These are phyloP conservation scores for human (Homo sapiens) DNA, from an alignment of 2,113 vertebrate genomes.

Conservation along the genomic window DNA sequence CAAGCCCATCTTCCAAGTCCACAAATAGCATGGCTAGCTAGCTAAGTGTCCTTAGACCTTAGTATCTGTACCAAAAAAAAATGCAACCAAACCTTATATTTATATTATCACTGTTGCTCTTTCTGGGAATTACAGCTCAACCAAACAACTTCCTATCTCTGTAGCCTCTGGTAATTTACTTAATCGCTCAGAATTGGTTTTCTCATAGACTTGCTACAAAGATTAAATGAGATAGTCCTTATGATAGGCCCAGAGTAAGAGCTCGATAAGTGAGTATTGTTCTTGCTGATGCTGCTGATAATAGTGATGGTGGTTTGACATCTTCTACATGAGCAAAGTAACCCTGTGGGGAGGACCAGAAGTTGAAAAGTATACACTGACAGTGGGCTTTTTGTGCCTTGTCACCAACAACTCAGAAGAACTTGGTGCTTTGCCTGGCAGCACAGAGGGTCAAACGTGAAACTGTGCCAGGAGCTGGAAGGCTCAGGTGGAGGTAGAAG, in stretches of 20 bases:
- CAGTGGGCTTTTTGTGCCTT: background rate
- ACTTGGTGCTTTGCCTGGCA: background rate
- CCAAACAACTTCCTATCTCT: background rate
- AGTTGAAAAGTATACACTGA: background rate
- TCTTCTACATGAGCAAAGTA: background rate
- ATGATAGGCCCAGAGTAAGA: background rate
- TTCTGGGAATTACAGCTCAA: background rate
- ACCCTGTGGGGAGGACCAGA: accelerated
- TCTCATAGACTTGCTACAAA: background rate
- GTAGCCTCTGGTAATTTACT: background rate
- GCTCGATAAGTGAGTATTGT: background rate
- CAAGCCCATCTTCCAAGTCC: background rate
- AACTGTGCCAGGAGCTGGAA: background rate
- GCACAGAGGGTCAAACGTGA: background rate
- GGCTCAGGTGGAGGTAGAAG: too few relatives aligned
- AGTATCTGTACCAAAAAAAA: background rate
- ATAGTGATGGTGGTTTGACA: accelerated
- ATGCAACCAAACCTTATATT: background rate
- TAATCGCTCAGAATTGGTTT: background rate
- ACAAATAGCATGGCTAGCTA: background rate
- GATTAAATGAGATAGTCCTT: background rate
- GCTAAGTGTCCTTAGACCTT: background rate
- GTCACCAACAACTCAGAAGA: background rate
- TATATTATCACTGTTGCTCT: background rate
- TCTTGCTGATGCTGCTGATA: background rate